Percentiles rank a stretch among this genome's conserved stretches.
Evolutionary conservation across 2,888 invertebrate genomes (phyloP).

Genomic region (Amphipoea oculea): DNA sequence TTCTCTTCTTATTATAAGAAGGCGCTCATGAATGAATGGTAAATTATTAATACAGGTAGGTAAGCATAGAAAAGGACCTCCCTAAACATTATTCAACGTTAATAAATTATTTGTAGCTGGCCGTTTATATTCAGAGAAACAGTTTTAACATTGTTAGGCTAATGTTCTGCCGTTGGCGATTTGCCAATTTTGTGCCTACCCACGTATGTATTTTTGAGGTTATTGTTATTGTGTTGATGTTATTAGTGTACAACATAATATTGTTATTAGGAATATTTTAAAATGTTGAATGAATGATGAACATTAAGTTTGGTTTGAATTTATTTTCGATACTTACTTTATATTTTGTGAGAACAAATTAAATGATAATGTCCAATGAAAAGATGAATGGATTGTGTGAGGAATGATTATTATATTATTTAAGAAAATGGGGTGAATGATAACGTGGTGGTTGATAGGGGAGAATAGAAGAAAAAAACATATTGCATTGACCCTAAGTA

Average conservation of each 20-base stretch:
- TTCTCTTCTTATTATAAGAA: neutral
- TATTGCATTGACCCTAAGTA: neutral
- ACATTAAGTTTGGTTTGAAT: neutral
- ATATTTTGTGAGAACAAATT: too few relatives aligned
- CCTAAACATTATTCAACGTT: constrained; percentile 43
- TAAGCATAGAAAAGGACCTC: constrained; percentile 15
- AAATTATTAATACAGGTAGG: constrained; percentile 33
- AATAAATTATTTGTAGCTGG: constrained; percentile 42
- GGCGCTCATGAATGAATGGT: constrained; percentile 18
- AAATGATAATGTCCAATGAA: too few relatives aligned
- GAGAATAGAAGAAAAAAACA: neutral
- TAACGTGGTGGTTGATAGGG: neutral
- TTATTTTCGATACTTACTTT: neutral
- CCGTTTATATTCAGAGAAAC: constrained; percentile 50
- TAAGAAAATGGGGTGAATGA: neutral
- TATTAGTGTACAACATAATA: constrained; percentile 4
- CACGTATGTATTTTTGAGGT: constrained; percentile 6
- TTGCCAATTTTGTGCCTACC: constrained; percentile 35
- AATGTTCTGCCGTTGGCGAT: constrained; percentile 39
- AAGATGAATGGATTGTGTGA: neutral
- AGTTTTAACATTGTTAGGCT: constrained; percentile 48
- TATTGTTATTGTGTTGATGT: neutral
- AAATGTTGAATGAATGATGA: neutral
- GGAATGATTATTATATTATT: neutral
- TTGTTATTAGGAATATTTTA: neutral